Percentiles rank a stretch among this genome's conserved stretches.
These are phyloP conservation scores for Gymnoscopelus braueri DNA, from an alignment of 2,797 vertebrate genomes.

Conservation along the genomic window DNA sequence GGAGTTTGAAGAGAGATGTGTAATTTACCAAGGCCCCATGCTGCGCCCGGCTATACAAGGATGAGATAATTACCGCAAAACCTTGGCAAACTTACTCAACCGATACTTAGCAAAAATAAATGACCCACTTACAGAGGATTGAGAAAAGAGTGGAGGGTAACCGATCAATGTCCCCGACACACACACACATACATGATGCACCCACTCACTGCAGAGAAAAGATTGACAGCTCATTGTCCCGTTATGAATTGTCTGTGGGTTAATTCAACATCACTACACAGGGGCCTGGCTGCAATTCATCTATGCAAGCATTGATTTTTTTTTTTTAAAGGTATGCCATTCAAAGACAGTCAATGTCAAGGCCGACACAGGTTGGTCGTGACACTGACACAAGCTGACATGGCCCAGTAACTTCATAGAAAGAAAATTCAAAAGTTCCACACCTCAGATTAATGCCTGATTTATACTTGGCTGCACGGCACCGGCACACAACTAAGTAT, in stretches of 20 bases:
- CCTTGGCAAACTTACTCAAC: constrained; percentile 80
- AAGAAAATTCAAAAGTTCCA: constrained; percentile 23
- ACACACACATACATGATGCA: background rate
- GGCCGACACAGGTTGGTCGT: constrained; percentile 31
- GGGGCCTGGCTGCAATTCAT: constrained; percentile 34
- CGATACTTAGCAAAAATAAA: constrained; percentile 78
- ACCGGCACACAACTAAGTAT: no score
- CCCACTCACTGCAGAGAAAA: background rate
- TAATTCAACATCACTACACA: constrained; percentile 51
- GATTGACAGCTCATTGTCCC: constrained; percentile 18
- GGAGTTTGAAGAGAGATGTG: constrained; percentile 79
- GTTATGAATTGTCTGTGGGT: constrained; percentile 24
- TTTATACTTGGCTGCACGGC: no score
- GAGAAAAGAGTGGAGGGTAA: constrained; percentile 37
- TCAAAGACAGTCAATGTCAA: constrained; percentile 44
- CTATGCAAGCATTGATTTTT: constrained; percentile 23
- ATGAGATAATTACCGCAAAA: constrained; percentile 83
- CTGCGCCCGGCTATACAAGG: constrained; percentile 76
- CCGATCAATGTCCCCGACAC: constrained; percentile 66
- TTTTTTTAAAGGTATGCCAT: constrained; percentile 42
- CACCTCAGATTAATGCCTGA: constrained; percentile 41
- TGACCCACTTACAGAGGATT: constrained; percentile 81
- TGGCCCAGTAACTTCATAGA: constrained; percentile 38
- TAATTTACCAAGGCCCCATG: constrained; percentile 82
- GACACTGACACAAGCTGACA: constrained; percentile 45